Evolutionary conservation across 2,888 invertebrate genomes (phyloP).

Genomic region (Aspidiotus rigidus): DNA sequence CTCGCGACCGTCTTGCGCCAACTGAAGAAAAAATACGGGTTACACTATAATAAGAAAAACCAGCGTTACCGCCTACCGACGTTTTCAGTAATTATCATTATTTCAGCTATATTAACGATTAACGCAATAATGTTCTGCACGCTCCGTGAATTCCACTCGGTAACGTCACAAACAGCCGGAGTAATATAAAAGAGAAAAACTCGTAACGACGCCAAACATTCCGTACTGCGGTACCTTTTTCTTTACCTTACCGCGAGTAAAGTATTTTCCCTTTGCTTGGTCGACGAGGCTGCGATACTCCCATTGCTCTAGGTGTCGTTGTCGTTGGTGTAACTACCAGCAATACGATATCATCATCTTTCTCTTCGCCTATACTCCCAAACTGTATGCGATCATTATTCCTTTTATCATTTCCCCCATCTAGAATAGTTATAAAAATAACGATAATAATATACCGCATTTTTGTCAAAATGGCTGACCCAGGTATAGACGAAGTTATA

Average conservation of each 20-base stretch:
- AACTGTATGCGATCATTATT: no score
- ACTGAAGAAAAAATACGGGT: conserved; percentile 30
- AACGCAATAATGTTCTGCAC: conserved; percentile 33
- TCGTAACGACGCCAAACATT: background rate
- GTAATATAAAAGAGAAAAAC: conserved; percentile 1
- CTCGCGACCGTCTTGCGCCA: conserved; percentile 33
- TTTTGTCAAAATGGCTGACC: no score
- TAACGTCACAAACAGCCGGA: background rate
- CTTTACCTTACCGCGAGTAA: background rate
- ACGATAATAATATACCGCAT: no score
- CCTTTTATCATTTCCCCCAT: no score
- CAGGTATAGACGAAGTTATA: no score
- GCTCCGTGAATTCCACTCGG: conserved; percentile 26
- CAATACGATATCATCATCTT: no score
- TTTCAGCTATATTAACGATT: conserved; percentile 33
- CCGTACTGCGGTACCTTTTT: background rate
- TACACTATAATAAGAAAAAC: conserved; percentile 33
- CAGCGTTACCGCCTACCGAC: conserved; percentile 33
- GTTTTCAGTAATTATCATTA: conserved; percentile 32
- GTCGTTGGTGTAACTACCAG: no score
- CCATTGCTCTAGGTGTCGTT: no score
- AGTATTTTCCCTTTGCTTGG: no score
- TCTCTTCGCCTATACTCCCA: no score
- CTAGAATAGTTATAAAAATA: no score
- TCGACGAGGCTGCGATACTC: no score